Evolutionary conservation across 1,140 invertebrate species (phyloP).

Genomic region (Linepithema humile): DNA sequence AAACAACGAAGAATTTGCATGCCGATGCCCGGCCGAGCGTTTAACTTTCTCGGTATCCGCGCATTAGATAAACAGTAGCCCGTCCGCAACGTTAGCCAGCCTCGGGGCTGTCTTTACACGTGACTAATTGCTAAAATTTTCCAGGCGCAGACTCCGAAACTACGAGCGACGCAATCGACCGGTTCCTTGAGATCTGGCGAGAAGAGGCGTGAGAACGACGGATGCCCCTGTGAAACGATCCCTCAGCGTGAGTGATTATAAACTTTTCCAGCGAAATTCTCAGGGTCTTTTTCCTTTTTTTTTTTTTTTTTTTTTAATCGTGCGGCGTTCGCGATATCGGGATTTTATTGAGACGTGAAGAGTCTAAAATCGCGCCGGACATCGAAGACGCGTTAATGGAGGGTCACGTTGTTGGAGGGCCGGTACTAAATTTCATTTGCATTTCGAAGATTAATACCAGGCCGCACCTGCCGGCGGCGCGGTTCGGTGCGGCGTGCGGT

Average conservation of each 20-base stretch:
- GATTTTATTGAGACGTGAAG: neutral
- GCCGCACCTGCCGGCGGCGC: constrained; percentile 39
- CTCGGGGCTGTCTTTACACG: constrained; percentile 43
- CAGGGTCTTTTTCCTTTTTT: too few relatives aligned
- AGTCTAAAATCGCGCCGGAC: neutral
- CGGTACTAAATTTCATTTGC: constrained; percentile 52
- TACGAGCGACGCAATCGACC: constrained; percentile 1
- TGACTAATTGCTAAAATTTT: constrained; percentile 54
- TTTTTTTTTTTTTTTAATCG: too few relatives aligned
- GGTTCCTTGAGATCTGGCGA: neutral
- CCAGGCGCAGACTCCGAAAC: constrained; percentile 34
- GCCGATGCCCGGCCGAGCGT: constrained; percentile 3
- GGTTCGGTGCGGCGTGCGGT: neutral
- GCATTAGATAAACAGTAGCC: constrained; percentile 51
- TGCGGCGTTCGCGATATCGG: neutral
- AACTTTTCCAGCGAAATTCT: neutral
- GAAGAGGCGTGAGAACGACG: constrained; percentile 7
- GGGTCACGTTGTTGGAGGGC: neutral
- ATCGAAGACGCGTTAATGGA: constrained; percentile 23
- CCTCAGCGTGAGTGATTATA: constrained; percentile 25
- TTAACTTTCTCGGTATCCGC: constrained; percentile 40
- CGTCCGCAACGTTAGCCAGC: constrained; percentile 27
- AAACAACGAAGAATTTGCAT: constrained; percentile 54
- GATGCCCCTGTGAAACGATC: neutral
- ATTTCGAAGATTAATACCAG: constrained; percentile 51